Base-by-base conservation (phyloP, 2,888 invertebrate species). In the Shargacucullia verbasci region DNA sequence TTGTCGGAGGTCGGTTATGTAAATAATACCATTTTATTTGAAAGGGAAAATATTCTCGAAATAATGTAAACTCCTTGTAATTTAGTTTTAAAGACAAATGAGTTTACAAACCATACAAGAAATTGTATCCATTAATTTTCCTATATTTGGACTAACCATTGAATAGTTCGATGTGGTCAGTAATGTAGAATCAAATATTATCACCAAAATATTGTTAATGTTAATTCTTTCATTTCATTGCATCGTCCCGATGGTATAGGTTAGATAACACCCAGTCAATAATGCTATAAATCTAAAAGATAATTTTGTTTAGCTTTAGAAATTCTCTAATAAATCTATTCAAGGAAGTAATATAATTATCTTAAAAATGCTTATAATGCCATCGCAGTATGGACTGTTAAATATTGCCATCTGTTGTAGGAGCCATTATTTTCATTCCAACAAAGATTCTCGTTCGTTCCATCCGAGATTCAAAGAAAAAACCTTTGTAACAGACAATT, bases 401-500 rank as follows among this genome's bases (percentile, higher is more conserved):
- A 79, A 76, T 70, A 76, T 70, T 61, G 50, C 70, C 74, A 76
- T 83, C 83, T 84, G 82, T 73, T 79, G 70, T 73, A 63, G 49
- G 61, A 71, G 63, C 75, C 80, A 85, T 89, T 88, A 87, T 84
- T 85, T 84, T 79, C 82, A 83, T 81, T 78, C 72, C 76, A 68
- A 80, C 82, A 82, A 84, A 84, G 79, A 82, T 82, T 76, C 76
- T 80, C 73, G 70, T 81, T 73, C 77, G 65, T 75, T 69, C 60
- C 74, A 67, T 81, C 78, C 65, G 78, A 80, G 80, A 81, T 79
- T 82, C 78, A 80, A 80, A 81, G 79, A 82, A 86, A 82, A 84
- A 86, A 81, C 78, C 87, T 86, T 89, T 86, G 85, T 88, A 81
- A 85, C 85, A 77, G 86, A 83, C 87, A 87, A 89, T 91, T 89